Evolutionary conservation across 2,113 vertebrate genomes (phyloP), one percentile per base, ranked within the genome.

Genomic region (Gymnogyps californianus): DNA sequence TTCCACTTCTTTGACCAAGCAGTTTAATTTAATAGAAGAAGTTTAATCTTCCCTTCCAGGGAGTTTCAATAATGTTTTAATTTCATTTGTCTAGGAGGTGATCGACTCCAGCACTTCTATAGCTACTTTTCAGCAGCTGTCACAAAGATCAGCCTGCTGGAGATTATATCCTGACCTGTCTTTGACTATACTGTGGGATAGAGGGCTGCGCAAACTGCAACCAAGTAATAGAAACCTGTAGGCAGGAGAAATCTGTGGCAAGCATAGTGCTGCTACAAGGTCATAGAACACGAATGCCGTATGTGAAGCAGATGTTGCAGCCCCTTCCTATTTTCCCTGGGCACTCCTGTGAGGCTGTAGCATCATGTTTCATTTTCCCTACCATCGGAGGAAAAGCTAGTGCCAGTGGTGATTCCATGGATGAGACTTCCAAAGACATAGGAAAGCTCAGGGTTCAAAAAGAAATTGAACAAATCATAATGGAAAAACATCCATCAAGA

Each of bases 21-120:
- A 92, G 25, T 78, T 81, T 74, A 79, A 84, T 95, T 82, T 87
- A 72, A 89, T 28, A 88, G 64, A 70, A 96, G 47, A 87, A 83
- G 19, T 65, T 95, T 80, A 70, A 83, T 83, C 46, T 83, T 83
- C 13, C n/a, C 24, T 93, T 72, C 74, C 64, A 87, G 51, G 26
- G 34, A 89, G 46, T 72, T 75, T 87, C 66, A 91, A 42, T 72
- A 80, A 83, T 75, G 47, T 62, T 96, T 89, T 91, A 59, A 89
- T 94, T 95, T 92, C 16, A 16, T 84, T 88, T 70, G 46, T 90
- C 80, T 58, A 57, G 71, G 36, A 83, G 32, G 42, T 74, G 65
- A 82, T 71, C 49, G 44, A 85, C 51, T 82, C 55, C 77, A 85
- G 15, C 46, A 75, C 42, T 80, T 78, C 40, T 32, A 21, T 2